Evolutionary conservation across 1,140 invertebrate species (phyloP).

Genomic region (Diploscapter pachys): DNA sequence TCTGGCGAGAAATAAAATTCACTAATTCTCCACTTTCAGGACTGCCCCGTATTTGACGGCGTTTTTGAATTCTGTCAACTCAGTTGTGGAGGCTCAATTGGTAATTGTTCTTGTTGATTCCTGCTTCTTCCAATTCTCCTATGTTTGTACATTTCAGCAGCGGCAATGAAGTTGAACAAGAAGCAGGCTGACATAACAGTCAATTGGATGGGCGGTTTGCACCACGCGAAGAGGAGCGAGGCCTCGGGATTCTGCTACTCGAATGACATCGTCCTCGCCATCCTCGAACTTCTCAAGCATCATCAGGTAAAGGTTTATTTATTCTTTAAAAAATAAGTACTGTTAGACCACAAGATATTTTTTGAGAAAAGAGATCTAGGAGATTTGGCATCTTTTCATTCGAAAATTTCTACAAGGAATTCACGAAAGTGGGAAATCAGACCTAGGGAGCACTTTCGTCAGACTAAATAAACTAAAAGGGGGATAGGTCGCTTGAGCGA

Average conservation of each 20-base stretch:
- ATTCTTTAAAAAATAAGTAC: conserved; percentile 1
- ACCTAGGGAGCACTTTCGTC: too few relatives aligned
- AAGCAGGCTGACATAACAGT: conserved; percentile 95
- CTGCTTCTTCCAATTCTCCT: conserved; percentile 8
- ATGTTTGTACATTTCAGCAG: conserved; percentile 65
- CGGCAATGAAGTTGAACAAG: conserved; percentile 90
- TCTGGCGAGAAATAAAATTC: neutral
- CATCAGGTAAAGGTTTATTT: conserved; percentile 29
- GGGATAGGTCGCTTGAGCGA: too few relatives aligned
- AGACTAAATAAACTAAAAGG: too few relatives aligned
- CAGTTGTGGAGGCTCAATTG: conserved; percentile 93
- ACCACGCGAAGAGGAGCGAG: conserved; percentile 90
- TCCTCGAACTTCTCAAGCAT: conserved; percentile 78
- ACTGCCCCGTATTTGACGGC: conserved; percentile 95
- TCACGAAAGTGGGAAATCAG: too few relatives aligned
- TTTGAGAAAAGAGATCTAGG: too few relatives aligned
- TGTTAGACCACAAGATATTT: conserved; percentile 60
- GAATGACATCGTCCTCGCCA: conserved; percentile 91
- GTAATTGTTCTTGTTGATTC: conserved; percentile 43
- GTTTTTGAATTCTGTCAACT: conserved; percentile 95
- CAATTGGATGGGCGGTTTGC: conserved; percentile 95
- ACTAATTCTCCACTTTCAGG: conserved; percentile 58
- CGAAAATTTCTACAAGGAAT: too few relatives aligned
- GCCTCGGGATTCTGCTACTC: conserved; percentile 96
- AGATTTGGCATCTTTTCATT: too few relatives aligned